Conservation (phyloP, 1,140 invertebrate species). For the Asbolus verrucosus region DNA sequence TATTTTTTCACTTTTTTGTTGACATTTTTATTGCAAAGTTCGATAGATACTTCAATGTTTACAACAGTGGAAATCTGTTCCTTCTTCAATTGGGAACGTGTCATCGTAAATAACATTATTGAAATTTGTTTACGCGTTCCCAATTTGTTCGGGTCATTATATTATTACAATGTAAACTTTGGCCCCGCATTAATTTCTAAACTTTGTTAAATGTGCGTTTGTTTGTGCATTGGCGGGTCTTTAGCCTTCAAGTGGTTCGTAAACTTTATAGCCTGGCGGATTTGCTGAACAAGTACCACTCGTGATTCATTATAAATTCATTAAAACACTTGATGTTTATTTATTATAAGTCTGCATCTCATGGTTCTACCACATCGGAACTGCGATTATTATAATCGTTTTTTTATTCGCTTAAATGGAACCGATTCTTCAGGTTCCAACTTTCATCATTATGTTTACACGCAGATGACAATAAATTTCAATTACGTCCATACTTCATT, state of each 20-base stretch:
- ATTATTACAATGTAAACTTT: constrained; percentile 33
- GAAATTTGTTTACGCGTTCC: constrained; percentile 24
- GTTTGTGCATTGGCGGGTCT: constrained; percentile 24
- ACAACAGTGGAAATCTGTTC: neutral
- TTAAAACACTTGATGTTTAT: constrained; percentile 30
- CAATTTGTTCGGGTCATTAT: constrained; percentile 26
- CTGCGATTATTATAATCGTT: constrained; percentile 1
- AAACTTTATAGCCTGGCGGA: constrained; percentile 21
- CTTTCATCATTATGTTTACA: constrained; percentile 1
- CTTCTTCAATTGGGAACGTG: neutral
- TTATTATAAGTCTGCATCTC: constrained; percentile 2
- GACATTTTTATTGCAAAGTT: neutral
- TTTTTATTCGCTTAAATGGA: neutral
- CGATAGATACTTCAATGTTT: too few species aligned
- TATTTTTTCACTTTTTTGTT: neutral
- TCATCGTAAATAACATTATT: constrained; percentile 21
- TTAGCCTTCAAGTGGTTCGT: constrained; percentile 14
- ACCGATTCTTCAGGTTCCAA: neutral
- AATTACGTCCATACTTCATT: too few species aligned
- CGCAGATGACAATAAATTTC: constrained; percentile 15
- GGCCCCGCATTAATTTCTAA: constrained; percentile 10
- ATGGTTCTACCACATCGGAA: neutral
- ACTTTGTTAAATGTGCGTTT: neutral
- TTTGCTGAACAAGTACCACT: constrained; percentile 33
- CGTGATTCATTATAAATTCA: constrained; percentile 22